Evolutionary conservation across 2,797 vertebrate species (phyloP).

Genomic region (Crypturellus tataupa): DNA sequence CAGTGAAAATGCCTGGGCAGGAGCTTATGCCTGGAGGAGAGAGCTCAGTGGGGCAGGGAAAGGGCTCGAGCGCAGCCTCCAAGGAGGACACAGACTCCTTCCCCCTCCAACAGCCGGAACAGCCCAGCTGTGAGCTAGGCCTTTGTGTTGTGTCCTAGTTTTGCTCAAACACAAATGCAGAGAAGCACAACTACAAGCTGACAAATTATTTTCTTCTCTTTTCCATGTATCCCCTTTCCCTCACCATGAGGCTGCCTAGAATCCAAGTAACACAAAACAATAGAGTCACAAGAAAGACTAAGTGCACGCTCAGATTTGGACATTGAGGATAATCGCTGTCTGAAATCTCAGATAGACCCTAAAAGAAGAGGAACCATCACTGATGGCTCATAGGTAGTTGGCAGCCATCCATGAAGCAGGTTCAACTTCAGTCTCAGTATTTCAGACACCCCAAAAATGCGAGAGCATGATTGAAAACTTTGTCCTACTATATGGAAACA

Average conservation of each 20-base stretch:
- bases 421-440: background rate
- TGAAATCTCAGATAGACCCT: slow-evolving; percentile 10
- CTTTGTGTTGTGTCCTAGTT: background rate
- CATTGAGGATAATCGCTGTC: background rate
- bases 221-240: background rate
- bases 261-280: background rate
- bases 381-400: background rate
- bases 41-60: background rate
- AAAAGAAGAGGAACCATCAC: background rate
- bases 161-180: background rate
- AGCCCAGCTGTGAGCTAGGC: rapidly evolving
- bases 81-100: background rate
- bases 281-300: background rate
- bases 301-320: slow-evolving; percentile 13
- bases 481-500: background rate
- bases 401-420: background rate
- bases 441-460: background rate
- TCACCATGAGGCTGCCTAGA: background rate
- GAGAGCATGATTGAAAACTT: background rate
- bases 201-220: background rate
- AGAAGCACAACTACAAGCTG: background rate
- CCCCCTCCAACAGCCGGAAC: rapidly evolving
- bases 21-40: rapidly evolving
- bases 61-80: background rate
- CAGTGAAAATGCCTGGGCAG: rapidly evolving